Percentiles rank a stretch among this genome's conserved stretches.
These are phyloP conservation scores for Polydrusus tereticollis DNA, from an alignment of 2,888 invertebrate species.

Conservation along the genomic window DNA sequence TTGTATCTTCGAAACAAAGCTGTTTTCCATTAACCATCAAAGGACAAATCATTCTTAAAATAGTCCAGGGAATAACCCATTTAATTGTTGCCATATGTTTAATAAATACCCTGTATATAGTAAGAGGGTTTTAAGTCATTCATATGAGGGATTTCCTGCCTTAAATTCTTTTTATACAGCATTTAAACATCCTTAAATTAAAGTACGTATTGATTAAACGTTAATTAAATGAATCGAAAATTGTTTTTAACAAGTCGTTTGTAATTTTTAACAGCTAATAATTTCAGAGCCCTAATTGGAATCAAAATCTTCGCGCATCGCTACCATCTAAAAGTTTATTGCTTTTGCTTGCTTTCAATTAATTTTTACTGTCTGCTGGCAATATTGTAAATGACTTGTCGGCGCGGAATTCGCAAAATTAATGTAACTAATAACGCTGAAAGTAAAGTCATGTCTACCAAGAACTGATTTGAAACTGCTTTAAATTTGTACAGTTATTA, in stretches of 20 bases:
- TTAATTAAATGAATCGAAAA: too few relatives aligned
- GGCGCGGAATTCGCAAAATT: conserved; percentile 7
- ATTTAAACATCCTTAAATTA: too few relatives aligned
- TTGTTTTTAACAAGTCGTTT: neutral
- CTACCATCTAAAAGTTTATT: neutral
- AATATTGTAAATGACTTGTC: conserved; percentile 13
- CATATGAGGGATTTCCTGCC: too few relatives aligned
- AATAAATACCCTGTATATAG: too few relatives aligned
- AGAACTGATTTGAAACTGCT: neutral
- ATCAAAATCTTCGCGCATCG: neutral
- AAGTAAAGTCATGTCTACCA: neutral
- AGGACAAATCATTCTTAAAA: too few relatives aligned
- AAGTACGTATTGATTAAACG: too few relatives aligned
- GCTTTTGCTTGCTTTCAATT: neutral
- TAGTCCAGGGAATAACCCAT: too few relatives aligned
- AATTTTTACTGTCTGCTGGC: conserved; percentile 5
- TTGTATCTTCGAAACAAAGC: too few relatives aligned
- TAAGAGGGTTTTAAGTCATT: too few relatives aligned
- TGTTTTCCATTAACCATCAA: too few relatives aligned
- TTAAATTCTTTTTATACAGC: too few relatives aligned
- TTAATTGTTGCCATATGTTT: too few relatives aligned
- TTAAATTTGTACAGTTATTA: neutral
- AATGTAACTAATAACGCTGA: neutral
- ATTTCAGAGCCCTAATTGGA: neutral
- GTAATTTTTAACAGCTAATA: neutral